A percentile compares a stretch with the other conserved stretches of the same genome.
phyloP scores from a whole-genome alignment of 2,113 vertebrate species.

The Zootoca vivipara region DNA sequence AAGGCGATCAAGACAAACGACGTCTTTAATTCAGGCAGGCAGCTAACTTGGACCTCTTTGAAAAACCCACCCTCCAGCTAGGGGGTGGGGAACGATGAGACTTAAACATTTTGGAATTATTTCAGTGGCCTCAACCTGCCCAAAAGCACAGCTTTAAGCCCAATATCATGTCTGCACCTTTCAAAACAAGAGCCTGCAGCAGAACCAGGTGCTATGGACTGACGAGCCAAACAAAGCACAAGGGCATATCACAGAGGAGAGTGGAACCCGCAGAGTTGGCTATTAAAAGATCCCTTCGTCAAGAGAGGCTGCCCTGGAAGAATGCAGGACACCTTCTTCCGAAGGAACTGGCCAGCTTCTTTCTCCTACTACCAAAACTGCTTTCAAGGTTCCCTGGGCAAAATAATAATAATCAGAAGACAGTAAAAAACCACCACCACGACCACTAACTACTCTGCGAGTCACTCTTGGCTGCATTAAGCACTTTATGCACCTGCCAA shows the following conservation, averaged over 20 bases:
- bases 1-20: not conserved
- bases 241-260: not conserved
- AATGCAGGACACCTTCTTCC: not conserved
- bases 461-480: rapidly evolving
- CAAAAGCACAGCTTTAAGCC: not conserved
- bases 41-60: not conserved
- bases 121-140: not conserved
- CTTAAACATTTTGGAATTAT: not conserved
- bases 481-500: not conserved
- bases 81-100: not conserved
- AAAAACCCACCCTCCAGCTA: not conserved
- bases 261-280: not conserved
- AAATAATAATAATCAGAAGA: not conserved
- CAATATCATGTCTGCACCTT: not conserved
- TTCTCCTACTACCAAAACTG: not conserved
- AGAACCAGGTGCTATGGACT: not conserved
- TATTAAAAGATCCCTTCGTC: not conserved
- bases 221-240: not conserved
- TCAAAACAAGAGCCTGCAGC: not conserved
- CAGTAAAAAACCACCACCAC: not conserved
- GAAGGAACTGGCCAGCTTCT: not conserved
- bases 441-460: no score
- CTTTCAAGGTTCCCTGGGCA: not conserved
- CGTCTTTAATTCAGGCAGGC: not conserved
- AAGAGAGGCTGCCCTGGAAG: not conserved